Percentiles rank a stretch among this genome's conserved stretches.
Conservation (phyloP, 2,797 vertebrate genomes). For the Lagothrix lagotricha region DNA sequence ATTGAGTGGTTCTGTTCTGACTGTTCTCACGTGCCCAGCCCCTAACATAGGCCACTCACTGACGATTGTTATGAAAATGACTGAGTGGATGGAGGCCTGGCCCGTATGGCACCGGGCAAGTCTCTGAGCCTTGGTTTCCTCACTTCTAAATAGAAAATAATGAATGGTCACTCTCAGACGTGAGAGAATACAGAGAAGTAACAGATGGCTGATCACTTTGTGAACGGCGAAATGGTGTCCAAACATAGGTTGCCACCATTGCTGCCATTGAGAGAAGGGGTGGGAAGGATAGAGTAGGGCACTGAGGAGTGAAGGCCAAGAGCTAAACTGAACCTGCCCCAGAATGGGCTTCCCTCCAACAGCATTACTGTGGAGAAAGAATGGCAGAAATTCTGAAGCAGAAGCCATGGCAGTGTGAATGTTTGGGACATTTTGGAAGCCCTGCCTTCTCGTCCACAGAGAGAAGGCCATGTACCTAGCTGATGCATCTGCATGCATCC, state of each 20-base stretch:
- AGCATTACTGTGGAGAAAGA: background rate
- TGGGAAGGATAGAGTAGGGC: background rate
- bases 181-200: background rate
- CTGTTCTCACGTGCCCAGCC: background rate
- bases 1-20: background rate
- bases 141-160: background rate
- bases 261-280: background rate
- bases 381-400: background rate
- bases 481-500: background rate
- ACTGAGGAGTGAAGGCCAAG: background rate
- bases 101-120: background rate
- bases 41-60: background rate
- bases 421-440: constrained; percentile 24
- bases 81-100: background rate
- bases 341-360: background rate
- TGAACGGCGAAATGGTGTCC: background rate
- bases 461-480: background rate
- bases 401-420: background rate
- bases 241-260: background rate
- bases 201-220: background rate
- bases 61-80: constrained; percentile 3
- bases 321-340: background rate
- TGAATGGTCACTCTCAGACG: background rate
- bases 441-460: background rate
- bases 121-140: constrained; percentile 1